Base-by-base conservation (phyloP, 2,888 invertebrate species). In the Atethmia centrago region DNA sequence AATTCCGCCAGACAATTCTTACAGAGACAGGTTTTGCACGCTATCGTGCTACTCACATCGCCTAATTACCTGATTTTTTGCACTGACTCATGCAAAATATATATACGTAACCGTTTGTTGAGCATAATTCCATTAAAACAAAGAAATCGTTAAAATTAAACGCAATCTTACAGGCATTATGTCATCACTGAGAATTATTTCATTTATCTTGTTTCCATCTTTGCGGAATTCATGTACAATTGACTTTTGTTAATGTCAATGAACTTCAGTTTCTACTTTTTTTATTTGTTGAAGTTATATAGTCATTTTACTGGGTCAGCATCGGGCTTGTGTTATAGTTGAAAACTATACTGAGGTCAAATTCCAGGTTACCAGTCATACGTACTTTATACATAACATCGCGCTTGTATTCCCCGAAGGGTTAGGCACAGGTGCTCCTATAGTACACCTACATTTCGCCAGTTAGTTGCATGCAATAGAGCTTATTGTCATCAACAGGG, bases 21-120 rank as follows among this genome's bases (percentile, higher is more conserved):
- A 70, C 74, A 61, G 66, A 85, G 81, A 76, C 83, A 68, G 75
- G 71, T 79, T 68, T 80, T 79, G 14, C 72, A 62, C 55, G 56
- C 67, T 74, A 84, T 86, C 72, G 69, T 64, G 19, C 55, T 59
- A 36, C 75, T 73, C 62, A 73, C 77, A 55, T 67, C 69, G 4
- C 47, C 61, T 70, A 79, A 79, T 85, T 84, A 74, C 76, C 49
- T 14, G 62, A 61, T 71, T 82, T 80, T 78, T 85, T 71, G 16
- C 68, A 63, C 55, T 62, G 74, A 68, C 51, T 84, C 75, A 82
- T 84, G 69, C 77, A 77, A 84, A 82, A 80, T 62, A 63, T 47
- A 63, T 47, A 56, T 51, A 76, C 81, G 72, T 82, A 84, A 84
- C 72, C 36, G 47, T 80, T 63, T 63, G 62, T 64, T 62, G 14